Evolutionary conservation across 2,113 vertebrate species (phyloP), one percentile per base, ranked within the genome.

Genomic region (Oryzias curvinotus): DNA sequence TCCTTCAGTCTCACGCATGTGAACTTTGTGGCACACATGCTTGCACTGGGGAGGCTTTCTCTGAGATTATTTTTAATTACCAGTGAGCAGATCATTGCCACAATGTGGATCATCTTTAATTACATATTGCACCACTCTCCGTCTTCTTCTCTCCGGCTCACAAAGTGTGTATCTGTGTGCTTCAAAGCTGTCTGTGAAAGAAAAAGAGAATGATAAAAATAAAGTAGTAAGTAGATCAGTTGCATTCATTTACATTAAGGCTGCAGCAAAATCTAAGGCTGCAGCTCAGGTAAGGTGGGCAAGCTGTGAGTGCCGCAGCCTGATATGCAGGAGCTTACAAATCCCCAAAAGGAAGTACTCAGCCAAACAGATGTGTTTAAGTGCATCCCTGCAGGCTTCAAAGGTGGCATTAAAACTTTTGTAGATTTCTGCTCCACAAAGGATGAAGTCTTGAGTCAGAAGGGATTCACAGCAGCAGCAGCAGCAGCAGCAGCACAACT

Each of bases 21-120:
- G 7, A 46, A 55, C 41, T 54, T 58, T n/a, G 18, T 52, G 12
- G 75, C 59, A 77, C 74, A 77, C 65, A 50, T 23, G 23, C 65
- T 48, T 42, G 16, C 67, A 70, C 21, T 44, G 26, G 52, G 36
- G 44, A 58, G 36, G 62, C 60, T 49, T 48, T 73, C 50, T 77
- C 49, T 75, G 47, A 77, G 63, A 83, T 83, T 73, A 75, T 42
- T 76, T 83, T 84, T 86, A 82, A 87, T 89, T 84, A 85, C 49
- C 59, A 71, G 53, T 68, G 55, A 81, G 73, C 21, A 79, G 75
- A 79, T 85, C 74, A 80, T 58, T 68, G 61, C 47, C 54, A 80
- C 77, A 84, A 50, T 58, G 66, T 57, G 62, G 72, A 76, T 82
- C 76, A 83, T 45, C 70, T 64, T 72, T 86, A 87, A 84, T 89